phyloP scores from a whole-genome alignment of 2,888 invertebrate genomes.

The Dioctria linearis region DNA sequence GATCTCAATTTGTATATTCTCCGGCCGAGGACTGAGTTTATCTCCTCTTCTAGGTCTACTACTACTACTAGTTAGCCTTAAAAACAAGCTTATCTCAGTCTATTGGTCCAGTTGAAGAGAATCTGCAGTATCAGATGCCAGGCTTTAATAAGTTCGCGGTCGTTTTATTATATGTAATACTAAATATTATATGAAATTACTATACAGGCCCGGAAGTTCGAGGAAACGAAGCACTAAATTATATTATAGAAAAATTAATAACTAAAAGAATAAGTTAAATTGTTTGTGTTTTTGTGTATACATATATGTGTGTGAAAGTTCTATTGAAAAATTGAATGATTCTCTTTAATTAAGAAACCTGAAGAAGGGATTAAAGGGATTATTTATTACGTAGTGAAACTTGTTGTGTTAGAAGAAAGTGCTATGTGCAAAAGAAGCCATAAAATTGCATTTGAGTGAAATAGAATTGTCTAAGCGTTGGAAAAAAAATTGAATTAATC shows the following conservation, averaged over 20 bases:
- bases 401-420: too few species aligned
- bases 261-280: too few species aligned
- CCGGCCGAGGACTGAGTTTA: neutral
- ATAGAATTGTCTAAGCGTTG: neutral
- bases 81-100: neutral
- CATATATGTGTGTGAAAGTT: too few species aligned
- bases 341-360: too few species aligned
- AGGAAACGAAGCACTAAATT: neutral
- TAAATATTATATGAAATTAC: neutral
- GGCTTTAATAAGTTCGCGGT: constrained; percentile 23
- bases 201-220: constrained; percentile 17
- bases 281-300: too few species aligned
- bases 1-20: constrained; percentile 35
- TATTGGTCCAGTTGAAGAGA: constrained; percentile 23
- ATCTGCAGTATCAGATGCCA: constrained; percentile 19
- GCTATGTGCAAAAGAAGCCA: constrained; percentile 12
- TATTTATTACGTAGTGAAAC: too few species aligned
- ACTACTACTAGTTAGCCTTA: neutral
- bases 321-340: too few species aligned
- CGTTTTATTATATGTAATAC: constrained; percentile 7
- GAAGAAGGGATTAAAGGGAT: too few species aligned
- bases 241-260: too few species aligned
- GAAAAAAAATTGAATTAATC: neutral
- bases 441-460: neutral
- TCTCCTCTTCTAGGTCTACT: constrained; percentile 1